These are phyloP conservation scores for Streptopelia turtur DNA, from an alignment of 2,797 vertebrate genomes.

Conservation along the genomic window DNA sequence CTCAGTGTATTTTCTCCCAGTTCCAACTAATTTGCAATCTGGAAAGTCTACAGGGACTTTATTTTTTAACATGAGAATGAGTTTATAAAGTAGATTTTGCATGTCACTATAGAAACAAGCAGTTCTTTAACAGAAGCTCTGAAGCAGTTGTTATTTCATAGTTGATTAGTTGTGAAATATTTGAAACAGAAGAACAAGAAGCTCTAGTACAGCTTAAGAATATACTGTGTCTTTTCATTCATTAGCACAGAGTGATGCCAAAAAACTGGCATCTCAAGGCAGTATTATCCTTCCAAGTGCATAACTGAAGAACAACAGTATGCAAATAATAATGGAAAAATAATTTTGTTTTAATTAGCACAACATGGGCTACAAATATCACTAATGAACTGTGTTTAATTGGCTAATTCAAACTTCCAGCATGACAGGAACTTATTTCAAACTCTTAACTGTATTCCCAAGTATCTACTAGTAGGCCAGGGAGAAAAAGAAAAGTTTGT, in stretches of 20 bases:
- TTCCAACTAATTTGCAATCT: not conserved
- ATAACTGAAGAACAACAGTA: not conserved
- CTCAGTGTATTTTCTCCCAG: not conserved
- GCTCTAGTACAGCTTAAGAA: constrained; percentile 24
- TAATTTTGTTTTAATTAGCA: constrained; percentile 5
- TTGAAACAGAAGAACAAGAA: constrained; percentile 31
- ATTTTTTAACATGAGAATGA: not conserved
- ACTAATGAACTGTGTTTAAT: not conserved
- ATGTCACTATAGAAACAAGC: constrained; percentile 22
- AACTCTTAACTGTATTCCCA: not conserved
- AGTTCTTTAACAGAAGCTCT: not conserved
- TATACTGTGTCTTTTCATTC: constrained; percentile 29
- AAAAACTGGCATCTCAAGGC: constrained; percentile 2
- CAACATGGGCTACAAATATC: not conserved
- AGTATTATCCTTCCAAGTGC: not conserved
- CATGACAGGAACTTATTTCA: not conserved
- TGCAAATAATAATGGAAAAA: constrained; percentile 34
- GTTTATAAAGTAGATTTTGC: not conserved
- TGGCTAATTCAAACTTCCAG: not conserved
- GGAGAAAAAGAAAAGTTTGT: not conserved
- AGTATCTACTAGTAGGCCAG: not conserved
- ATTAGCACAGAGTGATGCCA: constrained; percentile 7
- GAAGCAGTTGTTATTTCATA: constrained; percentile 23
- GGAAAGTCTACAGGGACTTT: not conserved
- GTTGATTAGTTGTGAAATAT: constrained; percentile 31